A percentile compares a stretch with the other conserved stretches of the same genome.
phyloP scores from a whole-genome alignment of 2,113 vertebrate species.

The Megalops atlanticus region DNA sequence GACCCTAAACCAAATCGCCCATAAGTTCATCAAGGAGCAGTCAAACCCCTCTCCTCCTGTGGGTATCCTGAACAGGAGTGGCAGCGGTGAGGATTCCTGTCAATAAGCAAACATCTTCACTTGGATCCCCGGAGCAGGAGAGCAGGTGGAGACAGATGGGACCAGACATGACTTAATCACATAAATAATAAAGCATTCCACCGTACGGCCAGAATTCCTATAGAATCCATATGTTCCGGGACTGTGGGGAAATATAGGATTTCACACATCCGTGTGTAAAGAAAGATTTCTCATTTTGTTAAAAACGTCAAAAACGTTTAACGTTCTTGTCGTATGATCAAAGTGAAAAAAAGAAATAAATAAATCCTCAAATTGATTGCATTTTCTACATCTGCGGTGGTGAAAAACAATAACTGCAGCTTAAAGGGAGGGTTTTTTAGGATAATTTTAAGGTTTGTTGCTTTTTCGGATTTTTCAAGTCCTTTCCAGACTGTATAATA shows the following conservation, averaged over 20 bases:
- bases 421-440: slow-evolving; percentile 41
- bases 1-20: neutral
- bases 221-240: slow-evolving; percentile 59
- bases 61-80: slow-evolving; percentile 46
- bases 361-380: neutral
- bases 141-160: slow-evolving; percentile 49
- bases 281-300: slow-evolving; percentile 2
- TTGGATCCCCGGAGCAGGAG: slow-evolving; percentile 36
- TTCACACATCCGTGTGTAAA: slow-evolving; percentile 60
- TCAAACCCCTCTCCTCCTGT: slow-evolving; percentile 42
- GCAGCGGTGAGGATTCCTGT: slow-evolving; percentile 24
- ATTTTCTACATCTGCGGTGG: neutral
- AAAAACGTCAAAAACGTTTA: slow-evolving; percentile 18
- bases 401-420: neutral
- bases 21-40: neutral
- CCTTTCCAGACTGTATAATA: slow-evolving; percentile 66
- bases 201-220: slow-evolving; percentile 42
- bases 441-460: slow-evolving; percentile 42
- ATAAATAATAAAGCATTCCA: slow-evolving; percentile 50
- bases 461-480: slow-evolving; percentile 46
- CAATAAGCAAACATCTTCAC: slow-evolving; percentile 35
- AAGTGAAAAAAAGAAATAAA: neutral
- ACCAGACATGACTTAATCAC: slow-evolving; percentile 57
- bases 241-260: slow-evolving; percentile 62
- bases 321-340: neutral